phyloP scores from a whole-genome alignment of 1,140 invertebrate species.

The Geopemphigus sp. region DNA sequence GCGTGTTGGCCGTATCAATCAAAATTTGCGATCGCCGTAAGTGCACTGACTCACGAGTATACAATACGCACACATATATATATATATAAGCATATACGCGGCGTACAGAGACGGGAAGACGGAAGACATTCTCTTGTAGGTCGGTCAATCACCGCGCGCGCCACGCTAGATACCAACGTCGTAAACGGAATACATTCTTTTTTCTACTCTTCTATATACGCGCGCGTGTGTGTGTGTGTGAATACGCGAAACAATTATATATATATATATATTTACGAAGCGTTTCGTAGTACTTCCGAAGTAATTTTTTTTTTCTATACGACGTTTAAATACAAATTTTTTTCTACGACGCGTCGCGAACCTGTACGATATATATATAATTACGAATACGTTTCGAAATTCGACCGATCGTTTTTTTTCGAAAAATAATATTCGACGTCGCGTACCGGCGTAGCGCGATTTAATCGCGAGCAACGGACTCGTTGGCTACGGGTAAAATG shows the following conservation, averaged over 20 bases:
- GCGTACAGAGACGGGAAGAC: constrained; percentile 19
- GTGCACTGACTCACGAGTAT: constrained; percentile 28
- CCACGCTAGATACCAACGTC: constrained; percentile 33
- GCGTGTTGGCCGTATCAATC: not conserved
- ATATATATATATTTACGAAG: no score
- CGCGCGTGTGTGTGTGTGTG: no score
- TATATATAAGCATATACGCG: no score
- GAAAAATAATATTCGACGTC: no score
- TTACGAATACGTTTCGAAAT: no score
- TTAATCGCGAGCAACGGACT: no score
- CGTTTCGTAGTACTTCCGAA: constrained; percentile 6
- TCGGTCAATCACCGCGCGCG: constrained; percentile 46
- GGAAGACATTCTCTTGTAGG: constrained; percentile 50
- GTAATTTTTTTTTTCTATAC: not conserved
- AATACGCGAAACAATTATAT: not conserved
- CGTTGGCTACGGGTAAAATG: no score
- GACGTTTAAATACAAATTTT: not conserved
- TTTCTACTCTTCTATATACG: not conserved
- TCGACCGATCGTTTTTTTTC: no score
- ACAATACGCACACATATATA: not conserved
- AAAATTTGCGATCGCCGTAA: constrained; percentile 20
- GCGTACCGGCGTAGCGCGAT: no score
- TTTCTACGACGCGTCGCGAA: not conserved
- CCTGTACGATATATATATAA: no score
- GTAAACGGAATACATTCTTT: constrained; percentile 11